phyloP scores from a whole-genome alignment of 2,888 invertebrate genomes.

The Malthinus seriepunctatus region DNA sequence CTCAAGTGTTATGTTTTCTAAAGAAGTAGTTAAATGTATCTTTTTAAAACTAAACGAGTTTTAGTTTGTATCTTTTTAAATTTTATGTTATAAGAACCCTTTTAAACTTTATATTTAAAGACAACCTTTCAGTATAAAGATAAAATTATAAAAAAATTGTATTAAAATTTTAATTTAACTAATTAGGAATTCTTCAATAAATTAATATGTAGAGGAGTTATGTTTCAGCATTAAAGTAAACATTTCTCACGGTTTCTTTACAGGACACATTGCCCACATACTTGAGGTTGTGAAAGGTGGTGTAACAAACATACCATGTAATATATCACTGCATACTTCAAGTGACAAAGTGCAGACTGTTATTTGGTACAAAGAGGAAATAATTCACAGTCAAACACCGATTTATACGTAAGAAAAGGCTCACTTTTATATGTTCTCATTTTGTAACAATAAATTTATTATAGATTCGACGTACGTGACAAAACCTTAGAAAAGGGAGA shows the following conservation, averaged over 20 bases:
- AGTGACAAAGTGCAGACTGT: slow-evolving; percentile 23
- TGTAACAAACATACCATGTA: slow-evolving; percentile 25
- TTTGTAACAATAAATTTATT: slow-evolving; percentile 11
- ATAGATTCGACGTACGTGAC: slow-evolving; percentile 75
- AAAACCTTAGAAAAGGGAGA: slow-evolving; percentile 73
- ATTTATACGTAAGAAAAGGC: slow-evolving; percentile 21
- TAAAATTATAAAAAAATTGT: no score
- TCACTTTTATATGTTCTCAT: not conserved
- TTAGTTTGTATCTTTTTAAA: no score
- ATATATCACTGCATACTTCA: slow-evolving; percentile 21
- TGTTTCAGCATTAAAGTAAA: not conserved
- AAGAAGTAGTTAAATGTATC: no score
- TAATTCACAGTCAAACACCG: slow-evolving; percentile 13
- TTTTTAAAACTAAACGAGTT: no score
- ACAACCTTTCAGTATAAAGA: no score
- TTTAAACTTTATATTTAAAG: no score
- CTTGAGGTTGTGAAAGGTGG: slow-evolving; percentile 24
- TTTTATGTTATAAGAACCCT: no score
- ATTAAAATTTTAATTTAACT: no score
- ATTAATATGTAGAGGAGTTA: not conserved
- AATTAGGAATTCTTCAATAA: not conserved
- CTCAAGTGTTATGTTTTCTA: no score
- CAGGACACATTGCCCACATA: slow-evolving; percentile 13
- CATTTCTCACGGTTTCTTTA: slow-evolving; percentile 7
- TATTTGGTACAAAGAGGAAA: slow-evolving; percentile 21